Conservation (phyloP, 1,140 invertebrate species). For the Lepidostoma basale region DNA sequence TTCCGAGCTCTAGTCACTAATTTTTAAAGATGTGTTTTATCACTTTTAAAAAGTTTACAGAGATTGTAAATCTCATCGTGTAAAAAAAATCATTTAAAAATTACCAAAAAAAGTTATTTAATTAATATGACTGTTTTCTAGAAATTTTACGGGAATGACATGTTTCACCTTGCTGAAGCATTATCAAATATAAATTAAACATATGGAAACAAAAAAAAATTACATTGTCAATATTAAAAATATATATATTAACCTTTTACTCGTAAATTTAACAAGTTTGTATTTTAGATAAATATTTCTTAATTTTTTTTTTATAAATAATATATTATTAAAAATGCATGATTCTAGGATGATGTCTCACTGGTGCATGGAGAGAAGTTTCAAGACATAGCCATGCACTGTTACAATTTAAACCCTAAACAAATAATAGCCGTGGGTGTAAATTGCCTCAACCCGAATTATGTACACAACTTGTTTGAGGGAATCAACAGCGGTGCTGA, state of each 20-base stretch:
- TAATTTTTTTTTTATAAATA: neutral
- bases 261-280: neutral
- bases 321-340: neutral
- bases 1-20: too few species aligned
- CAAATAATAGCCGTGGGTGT: conserved; percentile 74
- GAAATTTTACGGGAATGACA: too few species aligned
- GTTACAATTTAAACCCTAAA: conserved; percentile 59
- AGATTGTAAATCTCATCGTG: too few species aligned
- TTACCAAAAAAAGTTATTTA: too few species aligned
- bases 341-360: conserved; percentile 59
- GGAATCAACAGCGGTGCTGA: conserved; percentile 52
- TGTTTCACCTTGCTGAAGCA: too few species aligned
- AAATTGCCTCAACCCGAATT: conserved; percentile 71
- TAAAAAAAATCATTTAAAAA: too few species aligned
- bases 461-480: conserved; percentile 63
- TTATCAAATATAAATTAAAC: too few species aligned
- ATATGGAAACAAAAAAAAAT: too few species aligned
- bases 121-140: too few species aligned
- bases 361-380: conserved; percentile 69
- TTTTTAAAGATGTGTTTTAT: too few species aligned
- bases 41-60: too few species aligned
- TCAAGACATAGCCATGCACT: conserved; percentile 58
- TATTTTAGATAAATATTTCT: conserved; percentile 2
- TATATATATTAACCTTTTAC: neutral
- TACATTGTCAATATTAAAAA: too few species aligned